Conservation (phyloP, 2,888 invertebrate species). For the Cantharis flavilabris region DNA sequence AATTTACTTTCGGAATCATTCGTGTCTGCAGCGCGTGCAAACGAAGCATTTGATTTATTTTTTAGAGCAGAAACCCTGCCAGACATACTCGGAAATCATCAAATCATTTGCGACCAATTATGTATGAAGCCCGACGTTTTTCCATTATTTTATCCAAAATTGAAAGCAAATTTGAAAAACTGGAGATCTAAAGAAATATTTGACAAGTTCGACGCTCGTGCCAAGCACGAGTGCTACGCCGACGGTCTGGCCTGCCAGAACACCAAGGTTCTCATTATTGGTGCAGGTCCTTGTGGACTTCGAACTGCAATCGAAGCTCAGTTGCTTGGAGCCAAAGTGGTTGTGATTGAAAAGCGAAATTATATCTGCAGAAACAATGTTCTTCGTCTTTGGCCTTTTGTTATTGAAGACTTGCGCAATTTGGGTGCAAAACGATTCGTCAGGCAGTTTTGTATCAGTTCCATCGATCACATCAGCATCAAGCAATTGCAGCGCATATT, state of each 20-base stretch:
- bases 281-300: constrained; percentile 94
- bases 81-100: constrained; percentile 75
- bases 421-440: constrained; percentile 98
- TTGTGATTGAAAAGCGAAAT: constrained; percentile 93
- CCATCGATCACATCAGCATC: constrained; percentile 98
- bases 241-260: constrained; percentile 82
- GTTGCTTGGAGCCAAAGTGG: constrained; percentile 90
- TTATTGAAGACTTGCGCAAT: constrained; percentile 91
- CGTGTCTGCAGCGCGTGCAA: constrained; percentile 72
- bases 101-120: constrained; percentile 85
- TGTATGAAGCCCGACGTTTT: constrained; percentile 80
- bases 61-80: constrained; percentile 90
- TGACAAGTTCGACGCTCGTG: constrained; percentile 93
- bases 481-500: constrained; percentile 94
- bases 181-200: constrained; percentile 98
- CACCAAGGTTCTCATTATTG: constrained; percentile 89
- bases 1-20: constrained; percentile 45
- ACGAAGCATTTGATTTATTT: constrained; percentile 90
- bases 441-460: constrained; percentile 97
- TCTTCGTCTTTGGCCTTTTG: constrained; percentile 97
- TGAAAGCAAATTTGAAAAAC: constrained; percentile 79
- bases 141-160: constrained; percentile 85
- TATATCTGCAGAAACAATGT: constrained; percentile 95
- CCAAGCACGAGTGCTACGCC: constrained; percentile 89
- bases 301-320: constrained; percentile 96